Base-by-base conservation (phyloP, 2,113 vertebrate genomes). In the Pelvicachromis taeniatus region DNA sequence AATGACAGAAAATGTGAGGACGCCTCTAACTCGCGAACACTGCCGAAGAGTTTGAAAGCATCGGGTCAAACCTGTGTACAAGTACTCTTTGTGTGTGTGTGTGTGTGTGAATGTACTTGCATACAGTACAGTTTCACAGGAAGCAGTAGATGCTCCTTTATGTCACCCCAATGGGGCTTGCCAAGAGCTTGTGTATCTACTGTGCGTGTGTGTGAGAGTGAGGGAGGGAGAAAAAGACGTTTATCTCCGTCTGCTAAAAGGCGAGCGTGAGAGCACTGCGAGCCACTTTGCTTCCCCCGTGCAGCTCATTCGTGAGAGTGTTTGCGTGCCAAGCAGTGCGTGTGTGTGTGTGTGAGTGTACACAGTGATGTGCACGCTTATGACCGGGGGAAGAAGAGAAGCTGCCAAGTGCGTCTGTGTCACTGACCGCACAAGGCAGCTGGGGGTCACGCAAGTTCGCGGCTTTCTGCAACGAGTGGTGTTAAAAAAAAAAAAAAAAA, bases 381-480 rank as follows among this genome's bases (percentile, higher is more conserved):
- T 80, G 88, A 87, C 88, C 9, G 83, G 85, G 88, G 86, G 83
- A 91, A 79, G 83, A 81, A 53, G 89, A 87, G 89, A 92, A 91
- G 86, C 88, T 93, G 94, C 92, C 90, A 93, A 93, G 87, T 80
- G 89, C 86, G 90, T 90, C 93, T 91, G 93, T 94, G 89, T 91
- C 93, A 92, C 82, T 95, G 95, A 94, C 91, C 85, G 52, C 94
- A 94, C 89, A 85, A 93, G 91, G 91, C 93, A 95, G 91, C 83
- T 26, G 89, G 31, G 90, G 95, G 95, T 96, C 94, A 94, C 21
- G 86, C 88, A 92, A 94, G 95, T 96, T 96, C 94, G 95, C 79
- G 61, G 88, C 90, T 88, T 85, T 91, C 83, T 88, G 91, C 86
- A 80, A 78, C 63, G 87, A 90, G 84, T 89, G 89, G 59, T 58